Base-by-base conservation (phyloP, 2,888 invertebrate species). In the Lithosia quadra region DNA sequence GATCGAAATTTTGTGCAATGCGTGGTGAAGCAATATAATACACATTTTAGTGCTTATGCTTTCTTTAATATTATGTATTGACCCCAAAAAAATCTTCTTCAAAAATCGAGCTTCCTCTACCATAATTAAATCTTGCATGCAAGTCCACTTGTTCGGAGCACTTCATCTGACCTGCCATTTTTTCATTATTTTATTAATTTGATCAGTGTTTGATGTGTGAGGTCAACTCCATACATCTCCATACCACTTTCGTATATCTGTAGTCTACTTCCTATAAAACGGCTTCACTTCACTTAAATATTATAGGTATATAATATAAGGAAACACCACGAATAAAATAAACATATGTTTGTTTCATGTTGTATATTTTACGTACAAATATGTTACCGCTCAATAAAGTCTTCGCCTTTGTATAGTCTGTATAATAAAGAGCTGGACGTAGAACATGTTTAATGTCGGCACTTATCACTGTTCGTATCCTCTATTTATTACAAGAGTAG, bases 381-480 rank as follows among this genome's bases (percentile, higher is more conserved):
- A 36, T n/a, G 24, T 62, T 62, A 63, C 57, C 58, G 39, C 58
- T 65, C 43, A 65, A 65, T 59, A 65, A 49, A 57, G 36, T 22
- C 36, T 65, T 65, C 58, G 65, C 56, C 36, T 63, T 58, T 63
- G 21, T 33, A n/a, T 36, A 56, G 63, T 49, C 33, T 59, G 18
- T 49, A 49, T 49, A 49, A 33, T 33, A 53, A 7, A 34, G 11
- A 33, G n/a, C 21, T 39, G 49, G 49, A 28, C 43, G 33, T 34
- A 49, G 65, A 59, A 59, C 59, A 65, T 65, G 49, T 59, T 59
- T 59, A 65, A 65, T 65, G 59, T 49, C 22, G 49, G 49, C 59
- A 59, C 22, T 65, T 65, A 65, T 49, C 22, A 59, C 65, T 33
- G 58, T 49, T 43, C 59, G 22, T 33, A 39, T 60, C 59, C 49